Evolutionary conservation across 2,888 invertebrate species (phyloP).

Genomic region (Spisula solida): DNA sequence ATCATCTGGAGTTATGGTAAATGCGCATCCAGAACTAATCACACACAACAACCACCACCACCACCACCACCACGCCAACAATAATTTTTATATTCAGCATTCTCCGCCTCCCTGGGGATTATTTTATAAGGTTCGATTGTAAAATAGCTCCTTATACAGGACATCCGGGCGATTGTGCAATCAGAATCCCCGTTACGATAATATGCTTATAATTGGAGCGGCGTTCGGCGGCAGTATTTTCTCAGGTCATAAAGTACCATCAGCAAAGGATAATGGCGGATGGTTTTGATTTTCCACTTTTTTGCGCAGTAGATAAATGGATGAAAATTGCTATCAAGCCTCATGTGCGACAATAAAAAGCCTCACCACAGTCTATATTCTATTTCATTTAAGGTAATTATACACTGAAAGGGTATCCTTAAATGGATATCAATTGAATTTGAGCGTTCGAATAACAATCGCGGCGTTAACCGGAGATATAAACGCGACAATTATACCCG

Average conservation of each 20-base stretch:
- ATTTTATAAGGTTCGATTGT: constrained; percentile 4
- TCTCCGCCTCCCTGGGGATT: neutral
- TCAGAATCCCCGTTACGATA: neutral
- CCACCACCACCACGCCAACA: neutral
- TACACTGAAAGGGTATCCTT: constrained; percentile 59
- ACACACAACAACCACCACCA: too few species aligned
- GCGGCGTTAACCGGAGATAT: constrained; percentile 54
- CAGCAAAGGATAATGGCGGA: neutral
- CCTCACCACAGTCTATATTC: constrained; percentile 59
- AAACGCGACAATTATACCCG: constrained; percentile 64
- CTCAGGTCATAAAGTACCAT: constrained; percentile 22
- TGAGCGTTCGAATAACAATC: constrained; percentile 63
- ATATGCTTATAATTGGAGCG: neutral
- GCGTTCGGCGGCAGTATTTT: neutral
- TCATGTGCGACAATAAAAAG: constrained; percentile 64
- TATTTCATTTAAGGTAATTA: constrained; percentile 69
- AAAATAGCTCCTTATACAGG: neutral
- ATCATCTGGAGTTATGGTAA: too few species aligned
- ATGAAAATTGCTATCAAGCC: constrained; percentile 54
- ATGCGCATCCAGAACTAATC: too few species aligned
- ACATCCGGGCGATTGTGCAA: constrained; percentile 21
- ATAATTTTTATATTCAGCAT: neutral
- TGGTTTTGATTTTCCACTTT: constrained; percentile 43
- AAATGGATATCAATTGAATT: constrained; percentile 68
- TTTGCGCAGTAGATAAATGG: constrained; percentile 43